A percentile compares a stretch with the other conserved stretches of the same genome.
Evolutionary conservation across 1,140 invertebrate genomes (phyloP).

Genomic region (Drosophila mauritiana): DNA sequence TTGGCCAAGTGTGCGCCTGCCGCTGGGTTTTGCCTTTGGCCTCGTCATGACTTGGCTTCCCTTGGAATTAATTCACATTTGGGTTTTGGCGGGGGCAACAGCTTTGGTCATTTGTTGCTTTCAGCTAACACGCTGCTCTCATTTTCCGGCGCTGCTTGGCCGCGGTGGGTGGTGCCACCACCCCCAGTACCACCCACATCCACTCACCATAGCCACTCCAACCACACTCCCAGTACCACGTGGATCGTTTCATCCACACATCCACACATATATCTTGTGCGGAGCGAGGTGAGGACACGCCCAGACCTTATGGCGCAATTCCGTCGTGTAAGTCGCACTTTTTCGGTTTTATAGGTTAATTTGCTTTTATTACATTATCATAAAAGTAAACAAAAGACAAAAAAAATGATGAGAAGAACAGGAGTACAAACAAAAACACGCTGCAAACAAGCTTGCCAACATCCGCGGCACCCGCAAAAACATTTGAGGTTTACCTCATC

Average conservation of each 20-base stretch:
- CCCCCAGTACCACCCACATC: not conserved
- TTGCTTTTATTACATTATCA: slow-evolving; percentile 83
- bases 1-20: slow-evolving; percentile 17
- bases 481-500: slow-evolving; percentile 67
- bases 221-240: slow-evolving; percentile 13
- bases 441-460: slow-evolving; percentile 54
- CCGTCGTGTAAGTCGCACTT: slow-evolving; percentile 77
- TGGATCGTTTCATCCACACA: slow-evolving; percentile 20
- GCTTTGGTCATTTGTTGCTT: slow-evolving; percentile 77
- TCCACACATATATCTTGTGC: slow-evolving; percentile 37
- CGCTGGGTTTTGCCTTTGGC: slow-evolving; percentile 46
- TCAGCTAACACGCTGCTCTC: slow-evolving; percentile 59
- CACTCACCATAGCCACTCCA: slow-evolving; percentile 3
- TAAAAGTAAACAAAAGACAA: slow-evolving; percentile 66
- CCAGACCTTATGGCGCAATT: slow-evolving; percentile 80
- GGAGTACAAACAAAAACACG: slow-evolving; percentile 10
- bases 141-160: slow-evolving; percentile 31
- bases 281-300: slow-evolving; percentile 65
- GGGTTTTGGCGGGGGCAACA: slow-evolving; percentile 40
- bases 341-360: slow-evolving; percentile 82
- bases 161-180: slow-evolving; percentile 36
- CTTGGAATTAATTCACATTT: slow-evolving; percentile 63
- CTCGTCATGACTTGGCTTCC: slow-evolving; percentile 45
- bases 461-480: slow-evolving; percentile 45
- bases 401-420: slow-evolving; percentile 1